Percentiles rank a stretch among this genome's conserved stretches.
Conservation (phyloP, 2,888 invertebrate genomes). For the Ctena decussata region DNA sequence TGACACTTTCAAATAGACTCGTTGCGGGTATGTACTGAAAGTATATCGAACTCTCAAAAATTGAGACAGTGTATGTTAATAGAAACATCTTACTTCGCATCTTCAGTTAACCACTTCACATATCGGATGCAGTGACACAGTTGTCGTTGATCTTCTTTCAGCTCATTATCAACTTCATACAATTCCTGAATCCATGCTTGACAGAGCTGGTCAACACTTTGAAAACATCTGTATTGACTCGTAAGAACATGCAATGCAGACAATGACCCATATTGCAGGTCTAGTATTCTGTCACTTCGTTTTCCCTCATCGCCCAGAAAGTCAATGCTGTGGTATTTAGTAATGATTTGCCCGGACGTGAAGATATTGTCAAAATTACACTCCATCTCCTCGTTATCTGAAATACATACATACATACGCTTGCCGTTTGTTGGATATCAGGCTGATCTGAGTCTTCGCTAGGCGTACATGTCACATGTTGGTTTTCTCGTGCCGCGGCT, state of each 20-base stretch:
- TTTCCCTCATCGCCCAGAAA: neutral
- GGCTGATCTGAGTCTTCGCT: too few species aligned
- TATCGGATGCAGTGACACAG: neutral
- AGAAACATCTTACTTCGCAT: too few species aligned
- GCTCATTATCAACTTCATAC: neutral
- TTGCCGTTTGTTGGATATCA: too few species aligned
- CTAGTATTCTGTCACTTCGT: neutral
- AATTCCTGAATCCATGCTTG: neutral
- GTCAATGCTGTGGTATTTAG: neutral
- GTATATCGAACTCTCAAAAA: too few species aligned
- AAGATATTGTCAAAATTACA: neutral
- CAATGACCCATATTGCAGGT: neutral
- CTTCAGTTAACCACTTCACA: too few species aligned
- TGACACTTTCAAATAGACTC: too few species aligned
- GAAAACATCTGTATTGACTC: neutral
- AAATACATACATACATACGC: neutral
- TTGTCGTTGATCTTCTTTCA: neutral
- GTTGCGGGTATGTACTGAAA: too few species aligned
- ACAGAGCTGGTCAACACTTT: neutral
- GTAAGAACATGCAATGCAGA: neutral
- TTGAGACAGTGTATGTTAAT: too few species aligned
- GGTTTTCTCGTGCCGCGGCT: too few species aligned
- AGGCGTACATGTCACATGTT: too few species aligned
- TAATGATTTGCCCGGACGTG: neutral
- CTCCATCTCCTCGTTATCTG: neutral